Percentiles rank a stretch among this genome's conserved stretches.
Evolutionary conservation across 2,113 vertebrate species (phyloP).

Genomic region (Propithecus coquereli): DNA sequence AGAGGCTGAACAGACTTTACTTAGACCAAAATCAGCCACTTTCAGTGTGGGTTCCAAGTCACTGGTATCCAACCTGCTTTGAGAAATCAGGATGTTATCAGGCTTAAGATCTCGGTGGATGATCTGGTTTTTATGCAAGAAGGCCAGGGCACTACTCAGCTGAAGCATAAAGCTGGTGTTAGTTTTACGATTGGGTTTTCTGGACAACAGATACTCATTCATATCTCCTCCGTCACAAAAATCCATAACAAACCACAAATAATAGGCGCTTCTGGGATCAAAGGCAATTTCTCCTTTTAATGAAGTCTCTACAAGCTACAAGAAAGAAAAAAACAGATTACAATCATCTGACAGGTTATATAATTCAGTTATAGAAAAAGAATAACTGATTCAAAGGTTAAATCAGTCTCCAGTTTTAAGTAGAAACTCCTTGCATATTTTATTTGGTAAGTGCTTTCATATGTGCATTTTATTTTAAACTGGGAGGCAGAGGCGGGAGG

Average conservation of each 20-base stretch:
- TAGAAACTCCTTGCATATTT: conserved; percentile 21
- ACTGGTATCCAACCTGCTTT: conserved; percentile 82
- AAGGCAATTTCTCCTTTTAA: conserved; percentile 97
- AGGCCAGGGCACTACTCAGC: conserved; percentile 96
- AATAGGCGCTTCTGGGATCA: conserved; percentile 94
- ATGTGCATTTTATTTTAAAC: conserved; percentile 45
- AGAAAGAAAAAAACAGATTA: conserved; percentile 54
- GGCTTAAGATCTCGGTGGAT: conserved; percentile 98
- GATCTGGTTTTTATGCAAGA: conserved; percentile 97
- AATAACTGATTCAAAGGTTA: neutral
- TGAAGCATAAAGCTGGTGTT: conserved; percentile 99
- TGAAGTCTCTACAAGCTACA: conserved; percentile 96
- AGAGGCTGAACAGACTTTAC: conserved; percentile 94
- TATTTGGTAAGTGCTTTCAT: neutral
- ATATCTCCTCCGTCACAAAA: conserved; percentile 98
- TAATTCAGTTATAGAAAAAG: conserved; percentile 6
- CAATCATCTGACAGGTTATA: neutral
- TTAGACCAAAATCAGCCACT: conserved; percentile 96
- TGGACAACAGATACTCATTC: conserved; percentile 95
- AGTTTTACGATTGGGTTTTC: conserved; percentile 94
- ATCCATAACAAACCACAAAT: conserved; percentile 99
- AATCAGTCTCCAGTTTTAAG: conserved; percentile 32
- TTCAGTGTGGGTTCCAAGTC: conserved; percentile 93
- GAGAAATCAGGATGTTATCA: conserved; percentile 96
- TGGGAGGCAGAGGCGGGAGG: no score